These are phyloP conservation scores for Acrossocheilus fasciatus DNA, from an alignment of 2,797 vertebrate species.

Conservation along the genomic window DNA sequence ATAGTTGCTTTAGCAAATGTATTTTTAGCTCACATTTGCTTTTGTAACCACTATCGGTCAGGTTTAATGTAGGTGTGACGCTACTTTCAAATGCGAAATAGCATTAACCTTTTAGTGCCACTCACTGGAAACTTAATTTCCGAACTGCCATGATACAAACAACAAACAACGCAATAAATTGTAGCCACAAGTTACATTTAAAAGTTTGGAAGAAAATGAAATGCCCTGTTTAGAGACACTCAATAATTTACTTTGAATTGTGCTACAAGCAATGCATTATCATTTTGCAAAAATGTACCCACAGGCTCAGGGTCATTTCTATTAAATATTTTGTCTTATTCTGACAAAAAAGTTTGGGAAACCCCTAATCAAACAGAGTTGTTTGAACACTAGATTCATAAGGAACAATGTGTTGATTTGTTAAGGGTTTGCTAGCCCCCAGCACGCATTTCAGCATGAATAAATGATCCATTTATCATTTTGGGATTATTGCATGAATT, in stretches of 20 bases:
- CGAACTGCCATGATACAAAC: neutral
- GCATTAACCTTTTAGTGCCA: neutral
- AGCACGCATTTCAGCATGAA: neutral
- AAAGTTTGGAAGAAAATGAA: neutral
- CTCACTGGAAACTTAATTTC: neutral
- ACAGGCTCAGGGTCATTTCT: neutral
- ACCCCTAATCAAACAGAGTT: neutral
- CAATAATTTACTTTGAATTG: neutral
- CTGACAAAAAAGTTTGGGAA: neutral
- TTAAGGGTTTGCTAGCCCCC: neutral
- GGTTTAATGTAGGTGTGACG: neutral
- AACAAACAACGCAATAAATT: neutral
- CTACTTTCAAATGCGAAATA: neutral
- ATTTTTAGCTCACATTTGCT: neutral
- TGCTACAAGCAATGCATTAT: neutral
- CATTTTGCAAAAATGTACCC: neutral
- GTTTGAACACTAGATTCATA: neutral
- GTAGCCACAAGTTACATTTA: neutral
- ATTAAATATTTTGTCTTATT: neutral
- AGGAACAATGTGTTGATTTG: neutral
- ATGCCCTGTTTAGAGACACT: neutral
- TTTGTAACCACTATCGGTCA: neutral
- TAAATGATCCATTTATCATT: neutral
- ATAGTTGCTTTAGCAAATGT: neutral
- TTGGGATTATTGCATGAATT: neutral